Percentiles rank a stretch among this genome's conserved stretches.
Evolutionary conservation across 2,797 vertebrate genomes (phyloP).

Genomic region (Falco columbarius): DNA sequence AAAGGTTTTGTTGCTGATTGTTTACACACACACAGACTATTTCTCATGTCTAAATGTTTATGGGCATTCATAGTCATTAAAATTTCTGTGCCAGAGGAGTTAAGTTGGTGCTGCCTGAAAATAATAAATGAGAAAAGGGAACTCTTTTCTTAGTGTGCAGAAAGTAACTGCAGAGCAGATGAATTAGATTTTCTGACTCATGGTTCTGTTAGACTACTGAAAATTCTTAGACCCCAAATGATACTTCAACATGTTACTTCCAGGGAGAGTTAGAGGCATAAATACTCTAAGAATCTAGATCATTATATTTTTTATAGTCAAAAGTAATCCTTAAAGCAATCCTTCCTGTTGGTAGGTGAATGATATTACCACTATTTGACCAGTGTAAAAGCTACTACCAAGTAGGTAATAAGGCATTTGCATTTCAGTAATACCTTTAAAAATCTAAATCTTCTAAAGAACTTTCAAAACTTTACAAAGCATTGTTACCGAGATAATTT

Average conservation of each 20-base stretch:
- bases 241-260: neutral
- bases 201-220: neutral
- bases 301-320: neutral
- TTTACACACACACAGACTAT: neutral
- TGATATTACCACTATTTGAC: neutral
- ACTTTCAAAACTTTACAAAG: neutral
- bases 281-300: neutral
- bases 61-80: slow-evolving; percentile 4
- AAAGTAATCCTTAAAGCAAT: neutral
- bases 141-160: neutral
- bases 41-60: slow-evolving; percentile 42
- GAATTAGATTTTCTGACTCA: neutral
- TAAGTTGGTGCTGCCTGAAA: neutral
- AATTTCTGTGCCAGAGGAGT: neutral
- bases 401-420: neutral
- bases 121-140: neutral
- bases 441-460: neutral
- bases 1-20: slow-evolving; percentile 37
- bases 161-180: neutral
- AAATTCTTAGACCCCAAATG: neutral
- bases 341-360: neutral
- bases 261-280: neutral
- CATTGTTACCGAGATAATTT: neutral
- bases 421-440: neutral
- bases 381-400: neutral